phyloP scores from a whole-genome alignment of 2,888 invertebrate species.

The Scaptomyza cyrtandrae region DNA sequence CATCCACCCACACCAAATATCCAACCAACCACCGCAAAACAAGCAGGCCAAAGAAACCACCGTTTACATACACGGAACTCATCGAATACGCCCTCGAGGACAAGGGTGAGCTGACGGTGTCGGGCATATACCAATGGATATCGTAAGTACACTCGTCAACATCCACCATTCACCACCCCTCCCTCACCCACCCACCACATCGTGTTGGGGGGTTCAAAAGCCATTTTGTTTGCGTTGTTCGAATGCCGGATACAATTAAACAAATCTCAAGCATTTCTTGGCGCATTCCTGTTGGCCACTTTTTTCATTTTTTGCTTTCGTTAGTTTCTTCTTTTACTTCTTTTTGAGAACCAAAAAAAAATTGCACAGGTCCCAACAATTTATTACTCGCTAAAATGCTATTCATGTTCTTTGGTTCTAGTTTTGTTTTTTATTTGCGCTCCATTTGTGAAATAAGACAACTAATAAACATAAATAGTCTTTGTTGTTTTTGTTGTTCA shows the following conservation, averaged over 20 bases:
- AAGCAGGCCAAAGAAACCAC: slow-evolving; percentile 90
- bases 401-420: slow-evolving; percentile 12
- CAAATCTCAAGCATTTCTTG: slow-evolving; percentile 73
- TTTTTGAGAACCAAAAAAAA: slow-evolving; percentile 21
- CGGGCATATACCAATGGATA: slow-evolving; percentile 96
- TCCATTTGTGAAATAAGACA: background rate
- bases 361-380: slow-evolving; percentile 37
- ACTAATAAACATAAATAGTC: background rate
- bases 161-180: slow-evolving; percentile 5
- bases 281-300: slow-evolving; percentile 55
- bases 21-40: slow-evolving; percentile 75
- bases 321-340: background rate
- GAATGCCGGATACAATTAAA: slow-evolving; percentile 76
- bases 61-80: slow-evolving; percentile 95
- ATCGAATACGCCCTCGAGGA: slow-evolving; percentile 94
- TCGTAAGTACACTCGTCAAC: slow-evolving; percentile 89
- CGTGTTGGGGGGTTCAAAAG: slow-evolving; percentile 35
- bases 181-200: background rate
- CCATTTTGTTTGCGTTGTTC: slow-evolving; percentile 68
- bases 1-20: slow-evolving; percentile 14
- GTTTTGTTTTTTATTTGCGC: background rate
- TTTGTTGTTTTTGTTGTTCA: slow-evolving; percentile 25
- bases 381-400: slow-evolving; percentile 46
- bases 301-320: slow-evolving; percentile 30
- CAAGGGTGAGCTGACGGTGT: slow-evolving; percentile 94